A percentile compares a stretch with the other conserved stretches of the same genome.
Conservation (phyloP, 2,797 vertebrate species). For the Borostomias antarcticus region DNA sequence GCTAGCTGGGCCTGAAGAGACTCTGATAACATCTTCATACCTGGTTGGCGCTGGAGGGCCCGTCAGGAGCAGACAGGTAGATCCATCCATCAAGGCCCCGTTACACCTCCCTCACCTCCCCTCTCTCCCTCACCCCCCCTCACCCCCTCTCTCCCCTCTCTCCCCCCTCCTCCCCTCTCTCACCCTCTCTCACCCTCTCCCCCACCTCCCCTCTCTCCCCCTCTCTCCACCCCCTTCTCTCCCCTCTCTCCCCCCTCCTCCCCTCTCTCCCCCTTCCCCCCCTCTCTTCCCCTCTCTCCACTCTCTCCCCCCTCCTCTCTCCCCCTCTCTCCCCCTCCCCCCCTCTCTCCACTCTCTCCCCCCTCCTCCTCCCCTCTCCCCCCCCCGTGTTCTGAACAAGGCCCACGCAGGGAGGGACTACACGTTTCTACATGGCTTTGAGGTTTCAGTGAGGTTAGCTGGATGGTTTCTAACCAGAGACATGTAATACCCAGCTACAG, state of each 20-base stretch:
- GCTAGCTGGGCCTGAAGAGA: conserved; percentile 36
- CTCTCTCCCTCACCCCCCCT: neutral
- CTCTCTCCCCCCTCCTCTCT: no score
- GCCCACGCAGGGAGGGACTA: conserved; percentile 18
- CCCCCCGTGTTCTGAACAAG: conserved; percentile 8
- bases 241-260: no score
- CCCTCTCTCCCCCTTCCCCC: no score
- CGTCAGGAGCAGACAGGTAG: conserved; percentile 53
- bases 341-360: no score
- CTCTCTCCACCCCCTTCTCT: no score
- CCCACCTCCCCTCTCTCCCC: no score
- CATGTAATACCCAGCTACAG: conserved; percentile 7
- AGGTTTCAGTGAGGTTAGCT: conserved; percentile 17
- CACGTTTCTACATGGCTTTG: conserved; percentile 7
- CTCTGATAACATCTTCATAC: conserved; percentile 64
- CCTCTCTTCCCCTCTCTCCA: no score
- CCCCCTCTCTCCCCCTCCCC: no score
- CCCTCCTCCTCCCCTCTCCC: neutral
- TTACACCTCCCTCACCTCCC: conserved; percentile 14
- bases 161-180: no score
- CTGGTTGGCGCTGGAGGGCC: conserved; percentile 58
- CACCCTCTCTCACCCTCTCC: no score
- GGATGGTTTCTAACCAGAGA: neutral
- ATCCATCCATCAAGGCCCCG: conserved; percentile 56
- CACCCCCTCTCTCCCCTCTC: no score